These are phyloP conservation scores for Esox niger DNA, from an alignment of 2,113 vertebrate genomes.

Conservation along the genomic window DNA sequence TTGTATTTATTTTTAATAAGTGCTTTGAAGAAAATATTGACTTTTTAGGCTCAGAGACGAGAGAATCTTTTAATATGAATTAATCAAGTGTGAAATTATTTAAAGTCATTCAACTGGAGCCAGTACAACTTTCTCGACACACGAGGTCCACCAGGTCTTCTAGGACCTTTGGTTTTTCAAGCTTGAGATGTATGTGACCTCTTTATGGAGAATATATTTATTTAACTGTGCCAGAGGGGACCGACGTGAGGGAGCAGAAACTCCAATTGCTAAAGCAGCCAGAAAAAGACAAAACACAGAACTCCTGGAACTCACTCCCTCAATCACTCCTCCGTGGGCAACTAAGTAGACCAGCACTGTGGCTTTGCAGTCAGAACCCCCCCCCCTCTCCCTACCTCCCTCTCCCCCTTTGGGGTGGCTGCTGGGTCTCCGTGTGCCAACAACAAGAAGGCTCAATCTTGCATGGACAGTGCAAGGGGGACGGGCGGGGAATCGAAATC, in stretches of 20 bases:
- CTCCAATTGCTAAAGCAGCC: conserved; percentile 60
- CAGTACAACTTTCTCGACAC: conserved; percentile 87
- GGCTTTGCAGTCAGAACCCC: conserved; percentile 57
- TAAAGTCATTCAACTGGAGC: conserved; percentile 99
- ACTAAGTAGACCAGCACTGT: conserved; percentile 72
- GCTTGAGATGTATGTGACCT: conserved; percentile 69
- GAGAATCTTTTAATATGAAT: conserved; percentile 86
- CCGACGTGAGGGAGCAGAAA: conserved; percentile 70
- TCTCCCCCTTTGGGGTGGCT: conserved; percentile 75
- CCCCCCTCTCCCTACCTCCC: conserved; percentile 60
- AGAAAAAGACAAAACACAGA: conserved; percentile 55
- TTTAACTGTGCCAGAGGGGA: conserved; percentile 83
- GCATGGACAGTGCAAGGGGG: conserved; percentile 80
- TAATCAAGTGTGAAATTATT: conserved; percentile 89
- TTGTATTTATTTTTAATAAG: conserved; percentile 98
- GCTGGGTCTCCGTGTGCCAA: conserved; percentile 79
- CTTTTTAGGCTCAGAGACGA: conserved; percentile 74
- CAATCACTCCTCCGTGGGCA: conserved; percentile 64
- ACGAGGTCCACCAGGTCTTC: conserved; percentile 69
- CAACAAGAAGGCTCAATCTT: conserved; percentile 84
- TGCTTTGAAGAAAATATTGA: conserved; percentile 82
- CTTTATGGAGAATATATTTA: conserved; percentile 82
- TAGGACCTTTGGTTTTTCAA: conserved; percentile 67
- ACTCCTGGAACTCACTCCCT: conserved; percentile 46
- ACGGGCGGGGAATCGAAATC: conserved; percentile 46